These are phyloP conservation scores for Mohoua ochrocephala DNA, from an alignment of 2,113 vertebrate genomes.

Conservation along the genomic window DNA sequence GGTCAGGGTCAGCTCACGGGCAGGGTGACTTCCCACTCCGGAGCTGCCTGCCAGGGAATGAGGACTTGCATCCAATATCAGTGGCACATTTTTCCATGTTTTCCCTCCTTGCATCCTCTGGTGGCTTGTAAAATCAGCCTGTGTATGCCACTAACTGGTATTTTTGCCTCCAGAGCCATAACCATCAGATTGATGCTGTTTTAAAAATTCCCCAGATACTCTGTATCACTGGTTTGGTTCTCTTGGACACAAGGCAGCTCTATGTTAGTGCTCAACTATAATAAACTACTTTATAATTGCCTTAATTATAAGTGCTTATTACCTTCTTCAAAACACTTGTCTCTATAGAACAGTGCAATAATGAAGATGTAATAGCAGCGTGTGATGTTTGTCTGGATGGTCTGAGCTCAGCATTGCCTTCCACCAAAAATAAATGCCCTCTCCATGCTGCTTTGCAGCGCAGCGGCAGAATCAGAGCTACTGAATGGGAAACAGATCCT, in stretches of 20 bases:
- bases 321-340: constrained; percentile 57
- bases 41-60: neutral
- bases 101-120: neutral
- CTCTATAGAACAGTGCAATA: constrained; percentile 13
- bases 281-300: constrained; percentile 62
- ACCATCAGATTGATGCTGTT: constrained; percentile 3
- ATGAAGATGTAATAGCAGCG: neutral
- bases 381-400: neutral
- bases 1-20: neutral
- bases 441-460: neutral
- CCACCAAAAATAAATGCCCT: neutral
- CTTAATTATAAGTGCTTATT: constrained; percentile 63
- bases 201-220: neutral
- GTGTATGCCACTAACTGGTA: neutral
- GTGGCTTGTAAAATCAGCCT: constrained; percentile 17
- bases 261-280: constrained; percentile 14
- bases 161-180: constrained; percentile 21
- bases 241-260: constrained; percentile 17
- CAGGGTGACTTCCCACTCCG: neutral
- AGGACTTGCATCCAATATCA: neutral
- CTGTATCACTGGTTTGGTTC: constrained; percentile 6
- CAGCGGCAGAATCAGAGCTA: neutral
- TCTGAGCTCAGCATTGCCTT: neutral
- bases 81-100: rapidly evolving
- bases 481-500: neutral